Base-by-base conservation (phyloP, 2,113 vertebrate species). In the Etheostoma cragini region DNA sequence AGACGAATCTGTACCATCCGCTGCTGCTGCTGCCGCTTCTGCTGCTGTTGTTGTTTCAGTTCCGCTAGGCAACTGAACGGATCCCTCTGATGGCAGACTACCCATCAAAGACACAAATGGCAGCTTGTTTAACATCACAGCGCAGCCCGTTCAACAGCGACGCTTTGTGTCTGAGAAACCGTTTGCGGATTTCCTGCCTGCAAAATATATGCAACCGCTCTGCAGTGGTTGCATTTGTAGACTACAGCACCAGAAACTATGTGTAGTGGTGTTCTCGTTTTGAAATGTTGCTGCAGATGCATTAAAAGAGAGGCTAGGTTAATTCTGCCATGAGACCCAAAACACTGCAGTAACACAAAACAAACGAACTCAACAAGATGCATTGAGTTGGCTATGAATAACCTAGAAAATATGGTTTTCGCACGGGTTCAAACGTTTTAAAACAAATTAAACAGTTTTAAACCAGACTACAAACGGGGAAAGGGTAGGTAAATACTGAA, bases 21-120 rank as follows among this genome's bases (percentile, higher is more conserved):
- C 72, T 73, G 75, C 82, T 56, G 82, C 83, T 82, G 89, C 49
- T 30, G 26, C 26, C 3, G n/a, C n/a, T n/a, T n/a, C n/a, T 76
- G 72, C 85, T 56, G 82, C 83, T 82, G 89, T 26, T 82, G 90
- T 83, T 91, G 84, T 85, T 89, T 88, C 81, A 81, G 84, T 85
- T 89, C 89, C 81, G 83, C 85, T 90, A 75, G 69, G 71, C 52
- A 72, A 88, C 88, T 83, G 76, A 65, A 64, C 53, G 19, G 72
- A 82, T 80, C 49, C 42, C 74, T 56, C 60, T 68, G 81, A 72
- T 63, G 84, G 85, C 85, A 81, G 70, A 38, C 83, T 47, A 70
- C 71, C 72, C 66, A 10, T n/a, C 57, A 35, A 49, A 77, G 26
- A 56, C 60, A 76, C 24, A 0, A 0, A 22, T 1, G 71, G 69